These are phyloP conservation scores for Pammene aurita DNA, from an alignment of 2,888 invertebrate genomes.

Conservation along the genomic window DNA sequence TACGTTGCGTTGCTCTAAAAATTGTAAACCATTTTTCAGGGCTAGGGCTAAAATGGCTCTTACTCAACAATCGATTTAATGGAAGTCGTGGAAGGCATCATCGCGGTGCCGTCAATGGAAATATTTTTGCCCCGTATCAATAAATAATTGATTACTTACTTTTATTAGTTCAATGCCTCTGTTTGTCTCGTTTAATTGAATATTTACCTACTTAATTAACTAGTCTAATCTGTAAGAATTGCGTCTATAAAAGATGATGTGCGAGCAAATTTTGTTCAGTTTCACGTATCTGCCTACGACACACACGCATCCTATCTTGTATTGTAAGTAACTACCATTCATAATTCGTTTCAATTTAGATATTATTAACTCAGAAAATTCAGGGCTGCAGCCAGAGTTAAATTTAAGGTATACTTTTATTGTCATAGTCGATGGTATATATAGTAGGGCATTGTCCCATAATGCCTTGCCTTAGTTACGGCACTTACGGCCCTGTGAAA, in stretches of 20 bases:
- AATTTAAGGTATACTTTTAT: too few species aligned
- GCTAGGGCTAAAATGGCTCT: too few species aligned
- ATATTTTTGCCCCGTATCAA: constrained; percentile 20
- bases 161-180: constrained; percentile 37
- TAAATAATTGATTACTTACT: constrained; percentile 27
- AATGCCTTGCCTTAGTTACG: too few species aligned
- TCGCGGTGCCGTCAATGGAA: constrained; percentile 16
- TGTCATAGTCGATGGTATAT: too few species aligned
- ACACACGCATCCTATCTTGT: constrained; percentile 7
- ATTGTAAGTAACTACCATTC: constrained; percentile 17
- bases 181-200: constrained; percentile 39
- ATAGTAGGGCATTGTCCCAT: too few species aligned
- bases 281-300: constrained; percentile 16
- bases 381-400: too few species aligned
- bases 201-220: constrained; percentile 31
- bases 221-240: constrained; percentile 29
- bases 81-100: too few species aligned
- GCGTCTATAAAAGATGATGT: constrained; percentile 32
- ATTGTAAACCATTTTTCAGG: too few species aligned
- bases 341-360: not conserved
- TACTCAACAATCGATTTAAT: too few species aligned
- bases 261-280: constrained; percentile 13
- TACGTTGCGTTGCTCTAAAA: too few species aligned
- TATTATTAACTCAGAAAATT: not conserved
- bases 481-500: too few species aligned